Percentiles rank a stretch among this genome's conserved stretches.
phyloP scores from a whole-genome alignment of 2,888 invertebrate genomes.

The Tipula lateralis region DNA sequence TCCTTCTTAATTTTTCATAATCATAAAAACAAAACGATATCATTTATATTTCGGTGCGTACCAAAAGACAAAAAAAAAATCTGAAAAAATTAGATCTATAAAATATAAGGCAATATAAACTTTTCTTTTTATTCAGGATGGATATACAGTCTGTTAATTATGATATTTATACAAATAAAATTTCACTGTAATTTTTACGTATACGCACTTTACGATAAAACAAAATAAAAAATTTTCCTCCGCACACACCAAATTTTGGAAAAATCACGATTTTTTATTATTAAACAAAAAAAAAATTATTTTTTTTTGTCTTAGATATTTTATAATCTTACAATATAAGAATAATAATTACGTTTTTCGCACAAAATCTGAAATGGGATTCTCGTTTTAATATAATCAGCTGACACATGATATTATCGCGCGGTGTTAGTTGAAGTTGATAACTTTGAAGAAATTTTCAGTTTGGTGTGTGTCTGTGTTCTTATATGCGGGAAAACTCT shows the following conservation, averaged over 20 bases:
- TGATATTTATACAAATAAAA: not conserved
- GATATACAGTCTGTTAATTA: constrained; percentile 19
- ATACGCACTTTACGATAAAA: not conserved
- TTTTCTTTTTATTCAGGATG: not conserved
- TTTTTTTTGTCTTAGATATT: constrained; percentile 4
- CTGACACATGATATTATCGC: constrained; percentile 27
- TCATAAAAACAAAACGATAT: constrained; percentile 25
- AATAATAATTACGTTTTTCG: not conserved
- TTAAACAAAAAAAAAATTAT: not conserved
- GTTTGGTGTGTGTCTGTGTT: not conserved
- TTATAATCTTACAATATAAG: constrained; percentile 19
- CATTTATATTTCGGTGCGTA: constrained; percentile 19
- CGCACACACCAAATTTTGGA: not conserved
- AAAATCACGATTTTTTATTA: constrained; percentile 6
- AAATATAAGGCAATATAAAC: not conserved
- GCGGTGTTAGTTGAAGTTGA: not conserved
- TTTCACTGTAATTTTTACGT: not conserved
- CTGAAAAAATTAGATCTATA: not conserved
- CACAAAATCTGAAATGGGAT: constrained; percentile 3
- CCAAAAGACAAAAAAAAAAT: not conserved
- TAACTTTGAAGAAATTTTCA: not conserved
- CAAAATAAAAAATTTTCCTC: not conserved
- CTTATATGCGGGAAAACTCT: not conserved
- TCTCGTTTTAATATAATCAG: constrained; percentile 25
- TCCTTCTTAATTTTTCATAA: constrained; percentile 29